Evolutionary conservation across 2,888 invertebrate genomes (phyloP), one percentile per base, ranked within the genome.

Genomic region (Spisula subtruncata): DNA sequence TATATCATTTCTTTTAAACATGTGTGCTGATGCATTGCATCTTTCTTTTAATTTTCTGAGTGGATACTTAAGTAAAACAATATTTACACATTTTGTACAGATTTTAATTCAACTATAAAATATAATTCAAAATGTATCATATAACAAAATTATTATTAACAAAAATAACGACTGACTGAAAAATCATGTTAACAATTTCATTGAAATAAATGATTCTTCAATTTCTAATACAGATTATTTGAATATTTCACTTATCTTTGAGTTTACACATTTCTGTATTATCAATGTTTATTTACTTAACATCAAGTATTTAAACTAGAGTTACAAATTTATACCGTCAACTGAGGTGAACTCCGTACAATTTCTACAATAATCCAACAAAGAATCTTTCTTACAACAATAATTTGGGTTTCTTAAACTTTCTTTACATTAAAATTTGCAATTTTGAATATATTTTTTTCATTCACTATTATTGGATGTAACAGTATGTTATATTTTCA

Each of bases 241-340:
- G 29, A 75, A 75, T 16, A 32, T 32, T 32, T 75, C 75, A 75
- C 35, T 75, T 32, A 87, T 87, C 87, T n/a, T 54, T 6, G 75
- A 86, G 88, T 91, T 91, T 91, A 90, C 92, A 89, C 90, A 91
- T 92, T 82, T 82, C 87, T 91, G 56, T 56, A 83, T 89, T 92
- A 92, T 92, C 92, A 81, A n/a, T 16, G 81, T 88, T 86, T 90
- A 81, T 90, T 90, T 88, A 86, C 88, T 29, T 85, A 83, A 32
- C 85, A 51, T 81, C 85, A 75, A 16, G 0, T 83, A 48, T 87
- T 87, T 87, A 79, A 48, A 51, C 32, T 29, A 20, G 86, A 81
- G 81, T 86, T 66, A 81, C 51, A 85, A 85, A 81, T 81, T 41
- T 46, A 81, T 75, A 75, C 20, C 75, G 29, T 75, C 35, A 75